Conservation (phyloP, 2,113 vertebrate genomes). For the Microtus oregoni region DNA sequence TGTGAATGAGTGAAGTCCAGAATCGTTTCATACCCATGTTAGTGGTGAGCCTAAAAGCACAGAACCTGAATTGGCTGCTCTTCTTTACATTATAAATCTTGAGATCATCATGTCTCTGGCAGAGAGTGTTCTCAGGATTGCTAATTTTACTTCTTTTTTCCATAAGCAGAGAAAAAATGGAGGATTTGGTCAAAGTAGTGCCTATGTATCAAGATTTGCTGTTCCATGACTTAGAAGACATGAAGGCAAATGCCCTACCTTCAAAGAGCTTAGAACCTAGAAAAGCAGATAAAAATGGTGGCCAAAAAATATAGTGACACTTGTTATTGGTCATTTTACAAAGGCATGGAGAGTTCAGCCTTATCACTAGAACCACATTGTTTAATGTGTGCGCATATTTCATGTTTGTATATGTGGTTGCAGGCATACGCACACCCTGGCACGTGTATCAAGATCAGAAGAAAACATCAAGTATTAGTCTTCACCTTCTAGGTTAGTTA, state of each 20-base stretch:
- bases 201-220: background rate
- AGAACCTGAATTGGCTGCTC: background rate
- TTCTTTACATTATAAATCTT: background rate
- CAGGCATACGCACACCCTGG: background rate
- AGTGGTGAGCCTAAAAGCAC: background rate
- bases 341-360: background rate
- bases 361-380: background rate
- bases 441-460: background rate
- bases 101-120: background rate
- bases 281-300: background rate
- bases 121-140: background rate
- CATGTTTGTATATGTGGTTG: background rate
- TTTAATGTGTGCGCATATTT: background rate
- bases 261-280: background rate
- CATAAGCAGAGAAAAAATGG: background rate
- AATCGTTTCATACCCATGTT: background rate
- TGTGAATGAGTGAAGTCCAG: background rate
- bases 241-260: background rate
- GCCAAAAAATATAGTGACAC: background rate
- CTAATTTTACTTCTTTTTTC: slow-evolving; percentile 24
- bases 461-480: background rate
- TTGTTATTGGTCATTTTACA: background rate
- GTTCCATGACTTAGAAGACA: background rate
- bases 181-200: background rate
- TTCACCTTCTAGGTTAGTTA: background rate